Evolutionary conservation across 2,113 vertebrate genomes (phyloP), one percentile per base, ranked within the genome.

Genomic region (Larimichthys crocea): DNA sequence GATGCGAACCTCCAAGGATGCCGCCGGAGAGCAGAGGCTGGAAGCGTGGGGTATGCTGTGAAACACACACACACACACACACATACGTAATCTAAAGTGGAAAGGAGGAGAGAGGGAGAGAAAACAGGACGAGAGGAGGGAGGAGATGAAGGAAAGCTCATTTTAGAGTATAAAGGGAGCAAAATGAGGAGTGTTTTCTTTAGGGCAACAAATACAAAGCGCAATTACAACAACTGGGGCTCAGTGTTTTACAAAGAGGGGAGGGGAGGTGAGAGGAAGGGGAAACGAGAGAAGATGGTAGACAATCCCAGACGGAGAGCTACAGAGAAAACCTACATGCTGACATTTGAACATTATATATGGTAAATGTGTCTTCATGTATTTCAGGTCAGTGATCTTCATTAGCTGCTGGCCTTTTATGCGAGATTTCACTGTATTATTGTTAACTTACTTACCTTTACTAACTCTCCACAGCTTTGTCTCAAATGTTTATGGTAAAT

Each of bases 1-100:
- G 5, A 57, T 0, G 3, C 71, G 60, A 40, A 53, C 46, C 85
- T 83, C 79, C 75, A 44, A 73, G 83, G 83, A 85, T 79, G 79
- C 75, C 31, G 5, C 26, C 50, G 69, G 74, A 67, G 48, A 70
- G 69, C 57, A 61, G 68, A 61, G n/a, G 78, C 56, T 66, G 14
- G 70, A n/a, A 64, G 46, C 71, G 73, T 82, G 64, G 29, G 52
- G 46, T 63, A 74, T 53, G 63, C 53, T 66, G 17, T 31, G 31
- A 63, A 68, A 64, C 15, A 40, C 63, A n/a, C 26, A 16, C 22
- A 56, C 26, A 16, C 22, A 56, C 5, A 66, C 31, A 55, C 35
- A 70, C 29, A 69, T n/a, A 59, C 20, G 26, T 4, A 29, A 63
- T 26, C 17, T 31, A 66, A 22, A 60, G 55, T 20, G 16, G 48